Evolutionary conservation across 2,113 vertebrate species (phyloP), one percentile per base, ranked within the genome.

Genomic region (Pavo muticus): DNA sequence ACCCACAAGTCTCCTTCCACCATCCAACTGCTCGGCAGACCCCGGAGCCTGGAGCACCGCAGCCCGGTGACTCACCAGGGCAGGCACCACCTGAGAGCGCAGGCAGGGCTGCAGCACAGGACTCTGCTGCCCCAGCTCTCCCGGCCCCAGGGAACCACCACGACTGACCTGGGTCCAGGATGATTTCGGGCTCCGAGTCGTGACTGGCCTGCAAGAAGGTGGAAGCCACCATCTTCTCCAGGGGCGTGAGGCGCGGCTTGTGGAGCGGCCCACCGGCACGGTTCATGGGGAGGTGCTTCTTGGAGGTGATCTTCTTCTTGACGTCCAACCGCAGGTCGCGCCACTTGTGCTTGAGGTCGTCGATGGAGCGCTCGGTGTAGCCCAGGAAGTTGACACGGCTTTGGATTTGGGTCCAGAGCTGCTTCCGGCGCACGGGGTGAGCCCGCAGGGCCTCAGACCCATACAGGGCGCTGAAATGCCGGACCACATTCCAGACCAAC

Each of bases 291-390:
- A 69, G 78, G 70, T 87, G 94, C 78, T 97, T 97, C 95, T 94
- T 94, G 74, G 97, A 97, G 75, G 91, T 94, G 74, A 94, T 89
- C 14, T 97, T 97, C n/a, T 96, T 67, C 44, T 96, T 96, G 69
- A 96, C 97, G 18, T 98, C 97, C 71, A 98, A 29, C 48, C 97
- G 94, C 40, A 98, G 85, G 91, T 97, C 97, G 1, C 97, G 92
- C 97, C 97, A 98, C 94, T 98, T 98, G 94, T 98, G 97, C 88
- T 98, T 98, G 80, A 98, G 96, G 82, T 98, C 97, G 61, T 98
- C 97, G n/a, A 98, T 96, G 92, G 97, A 97, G 94, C 96, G 97
- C 11, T 97, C 97, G 2, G 97, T 98, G 92, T 97, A 98, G 70
- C 97, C 97, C 76, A 98, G 93, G 74, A 97, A 97, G 91, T 98